Conservation (phyloP, 2,797 vertebrate species). For the Micrastur ruficollis region DNA sequence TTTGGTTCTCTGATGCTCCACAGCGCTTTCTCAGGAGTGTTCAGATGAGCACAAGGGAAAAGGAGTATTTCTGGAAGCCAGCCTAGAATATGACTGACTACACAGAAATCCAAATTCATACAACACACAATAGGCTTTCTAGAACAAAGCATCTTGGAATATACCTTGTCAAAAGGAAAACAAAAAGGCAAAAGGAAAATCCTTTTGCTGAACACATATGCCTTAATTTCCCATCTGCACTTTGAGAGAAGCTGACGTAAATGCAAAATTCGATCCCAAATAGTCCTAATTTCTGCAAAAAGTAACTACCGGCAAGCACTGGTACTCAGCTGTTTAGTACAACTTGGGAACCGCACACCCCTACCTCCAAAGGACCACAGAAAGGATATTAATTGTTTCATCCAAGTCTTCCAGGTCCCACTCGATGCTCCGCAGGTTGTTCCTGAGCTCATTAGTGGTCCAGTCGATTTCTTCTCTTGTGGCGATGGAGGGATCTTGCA, state of each 20-base stretch:
- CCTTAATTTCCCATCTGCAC: background rate
- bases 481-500: constrained; percentile 84
- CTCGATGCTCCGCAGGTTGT: constrained; percentile 95
- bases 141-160: constrained; percentile 5
- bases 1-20: background rate
- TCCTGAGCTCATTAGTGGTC: constrained; percentile 97
- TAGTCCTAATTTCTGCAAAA: background rate
- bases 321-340: background rate
- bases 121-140: background rate
- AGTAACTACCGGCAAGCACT: background rate
- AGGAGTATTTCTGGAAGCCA: constrained; percentile 16
- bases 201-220: background rate
- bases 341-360: accelerated
- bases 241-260: background rate
- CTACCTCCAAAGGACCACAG: background rate
- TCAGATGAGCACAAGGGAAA: background rate
- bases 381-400: constrained; percentile 98
- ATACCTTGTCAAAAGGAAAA: background rate
- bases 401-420: constrained; percentile 98
- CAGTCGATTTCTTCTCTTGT: constrained; percentile 95
- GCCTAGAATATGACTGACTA: background rate
- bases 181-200: background rate
- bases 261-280: background rate
- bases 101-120: background rate
- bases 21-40: background rate